A percentile compares a stretch with the other conserved stretches of the same genome.
phyloP scores from a whole-genome alignment of 2,888 invertebrate genomes.

The Lysandra bellargus region DNA sequence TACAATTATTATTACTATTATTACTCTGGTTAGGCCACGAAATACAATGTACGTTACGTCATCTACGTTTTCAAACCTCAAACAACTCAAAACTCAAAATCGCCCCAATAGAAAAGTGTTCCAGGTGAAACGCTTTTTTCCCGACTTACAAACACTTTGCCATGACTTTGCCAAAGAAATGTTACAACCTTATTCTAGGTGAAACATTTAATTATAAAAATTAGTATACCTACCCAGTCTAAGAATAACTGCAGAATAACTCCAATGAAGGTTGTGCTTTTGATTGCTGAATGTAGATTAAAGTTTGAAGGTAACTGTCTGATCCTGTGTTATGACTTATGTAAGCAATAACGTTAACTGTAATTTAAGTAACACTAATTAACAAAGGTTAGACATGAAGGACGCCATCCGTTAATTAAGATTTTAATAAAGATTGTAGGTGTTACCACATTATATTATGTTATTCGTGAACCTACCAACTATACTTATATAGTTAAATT shows the following conservation, averaged over 20 bases:
- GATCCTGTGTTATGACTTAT: not conserved
- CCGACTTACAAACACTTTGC: too few species aligned
- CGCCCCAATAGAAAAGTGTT: too few species aligned
- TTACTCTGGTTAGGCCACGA: too few species aligned
- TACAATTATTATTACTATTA: too few species aligned
- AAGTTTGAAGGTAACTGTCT: not conserved
- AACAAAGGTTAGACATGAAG: not conserved
- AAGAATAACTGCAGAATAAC: not conserved
- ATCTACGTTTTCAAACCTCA: too few species aligned
- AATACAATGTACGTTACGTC: too few species aligned
- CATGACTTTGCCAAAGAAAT: too few species aligned
- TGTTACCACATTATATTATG: not conserved
- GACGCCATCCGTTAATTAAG: not conserved
- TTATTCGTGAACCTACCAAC: not conserved
- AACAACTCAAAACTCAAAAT: too few species aligned
- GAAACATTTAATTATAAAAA: too few species aligned
- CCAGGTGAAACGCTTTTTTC: too few species aligned
- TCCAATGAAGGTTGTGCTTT: not conserved
- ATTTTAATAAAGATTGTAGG: constrained; percentile 7
- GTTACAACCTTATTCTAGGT: too few species aligned
- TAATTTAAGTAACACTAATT: constrained; percentile 4
- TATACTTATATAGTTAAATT: not conserved
- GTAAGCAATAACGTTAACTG: not conserved
- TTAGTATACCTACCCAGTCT: too few species aligned
- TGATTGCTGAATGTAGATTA: not conserved